Evolutionary conservation across 2,797 vertebrate species (phyloP), one percentile per base, ranked within the genome.

Genomic region (Agapornis canus): DNA sequence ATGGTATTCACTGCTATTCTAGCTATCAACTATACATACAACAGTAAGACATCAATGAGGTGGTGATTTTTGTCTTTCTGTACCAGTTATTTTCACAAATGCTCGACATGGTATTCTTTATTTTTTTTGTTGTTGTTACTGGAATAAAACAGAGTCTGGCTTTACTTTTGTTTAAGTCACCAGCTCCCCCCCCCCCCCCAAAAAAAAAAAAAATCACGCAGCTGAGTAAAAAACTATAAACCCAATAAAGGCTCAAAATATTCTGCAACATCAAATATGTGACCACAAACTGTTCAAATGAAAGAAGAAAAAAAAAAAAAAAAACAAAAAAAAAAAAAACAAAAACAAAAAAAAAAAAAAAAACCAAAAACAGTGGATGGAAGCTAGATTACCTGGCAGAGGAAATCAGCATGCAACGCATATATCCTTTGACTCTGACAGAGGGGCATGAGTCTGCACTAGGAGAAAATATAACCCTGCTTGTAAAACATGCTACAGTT

Each of bases 381-480:
- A 89, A 82, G 49, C 23, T 61, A 91, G 65, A 84, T 39, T 88
- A 90, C 37, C 64, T 77, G 56, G 56, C 43, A 91, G 39, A 83
- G 25, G 31, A 43, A 86, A 93, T 93, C 39, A 90, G 25, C 23
- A 95, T 51, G 59, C 59, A 93, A 86, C 90, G 32, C 69, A 68
- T 59, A 69, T 54, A 90, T 54, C 54, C 42, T 90, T 78, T 82
- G 68, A 90, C 80, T 93, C 82, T 93, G 85, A 92, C 37, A 86
- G 88, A 84, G 51, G 26, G n/a, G 21, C 32, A 83, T 1, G 1
- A 76, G 63, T 79, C 81, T 88, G 37, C 43, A 39, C 51, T 48
- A 65, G 47, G 61, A 90, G 66, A 86, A 92, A 86, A 60, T 56
- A 66, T 76, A 91, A 37, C 23, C 45, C 32, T 70, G 26, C 69